Conservation (phyloP, 2,888 invertebrate species). For the Phortica okadai region DNA sequence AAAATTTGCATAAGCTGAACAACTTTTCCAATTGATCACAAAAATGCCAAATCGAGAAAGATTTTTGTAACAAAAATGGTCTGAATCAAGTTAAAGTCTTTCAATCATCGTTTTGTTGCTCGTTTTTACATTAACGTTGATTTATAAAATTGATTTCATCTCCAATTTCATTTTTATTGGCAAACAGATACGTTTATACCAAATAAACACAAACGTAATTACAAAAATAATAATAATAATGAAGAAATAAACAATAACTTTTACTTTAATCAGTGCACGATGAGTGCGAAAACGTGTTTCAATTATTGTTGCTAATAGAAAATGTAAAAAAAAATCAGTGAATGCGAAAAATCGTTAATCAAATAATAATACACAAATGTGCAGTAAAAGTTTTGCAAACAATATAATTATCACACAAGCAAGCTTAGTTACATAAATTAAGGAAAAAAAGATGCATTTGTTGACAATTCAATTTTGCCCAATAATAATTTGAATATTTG, state of each 20-base stretch:
- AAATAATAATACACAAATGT: conserved; percentile 23
- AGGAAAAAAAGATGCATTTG: background rate
- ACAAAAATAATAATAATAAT: conserved; percentile 45
- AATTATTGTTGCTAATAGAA: conserved; percentile 17
- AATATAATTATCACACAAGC: background rate
- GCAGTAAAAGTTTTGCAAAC: conserved; percentile 34
- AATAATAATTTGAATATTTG: no score
- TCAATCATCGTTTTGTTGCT: no score
- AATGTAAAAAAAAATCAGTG: conserved; percentile 21
- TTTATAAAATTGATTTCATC: no score
- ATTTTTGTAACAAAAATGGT: no score
- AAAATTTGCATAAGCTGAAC: no score
- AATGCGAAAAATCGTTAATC: conserved; percentile 17
- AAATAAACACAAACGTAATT: conserved; percentile 48
- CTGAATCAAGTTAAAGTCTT: no score
- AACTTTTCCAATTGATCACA: no score
- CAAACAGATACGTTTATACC: background rate
- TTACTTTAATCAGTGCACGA: conserved; percentile 12
- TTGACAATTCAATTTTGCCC: background rate
- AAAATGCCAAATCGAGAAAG: no score
- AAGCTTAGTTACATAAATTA: background rate
- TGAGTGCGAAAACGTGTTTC: conserved; percentile 15
- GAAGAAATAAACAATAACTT: conserved; percentile 20
- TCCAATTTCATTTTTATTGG: background rate
- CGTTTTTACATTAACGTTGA: no score